These are phyloP conservation scores for Phylloscopus trochilus DNA, from an alignment of 2,113 vertebrate genomes.

Conservation along the genomic window DNA sequence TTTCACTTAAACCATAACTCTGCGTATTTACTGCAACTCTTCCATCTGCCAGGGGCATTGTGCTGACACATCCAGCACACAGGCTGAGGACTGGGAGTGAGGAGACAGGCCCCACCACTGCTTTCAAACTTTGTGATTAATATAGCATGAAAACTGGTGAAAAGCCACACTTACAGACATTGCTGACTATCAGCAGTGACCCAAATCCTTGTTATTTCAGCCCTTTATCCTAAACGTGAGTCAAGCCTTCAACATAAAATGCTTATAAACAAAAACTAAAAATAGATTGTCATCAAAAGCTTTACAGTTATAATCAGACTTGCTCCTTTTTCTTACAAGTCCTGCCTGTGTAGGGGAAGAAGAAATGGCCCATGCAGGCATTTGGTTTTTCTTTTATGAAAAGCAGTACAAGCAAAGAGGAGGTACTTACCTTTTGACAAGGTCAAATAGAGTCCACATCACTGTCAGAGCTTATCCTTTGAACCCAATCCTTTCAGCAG, in stretches of 20 bases:
- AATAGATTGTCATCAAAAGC: background rate
- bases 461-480: conserved; percentile 8
- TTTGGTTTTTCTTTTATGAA: background rate
- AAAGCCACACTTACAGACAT: background rate
- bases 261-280: background rate
- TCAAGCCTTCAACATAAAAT: background rate
- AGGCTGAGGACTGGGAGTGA: background rate
- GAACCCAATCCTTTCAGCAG: conserved; percentile 9
- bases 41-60: conserved; percentile 10
- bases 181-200: background rate
- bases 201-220: background rate
- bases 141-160: background rate
- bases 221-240: background rate
- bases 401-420: background rate
- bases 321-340: background rate
- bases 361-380: background rate
- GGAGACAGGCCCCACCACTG: background rate
- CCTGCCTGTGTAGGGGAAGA: background rate
- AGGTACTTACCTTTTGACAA: background rate
- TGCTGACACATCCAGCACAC: background rate
- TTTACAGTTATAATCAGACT: background rate
- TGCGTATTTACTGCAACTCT: background rate
- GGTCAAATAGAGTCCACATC: conserved; percentile 16
- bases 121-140: background rate
- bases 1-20: conserved; percentile 46